Evolutionary conservation across 2,888 invertebrate species (phyloP).

Genomic region (Eupithecia vulgata): DNA sequence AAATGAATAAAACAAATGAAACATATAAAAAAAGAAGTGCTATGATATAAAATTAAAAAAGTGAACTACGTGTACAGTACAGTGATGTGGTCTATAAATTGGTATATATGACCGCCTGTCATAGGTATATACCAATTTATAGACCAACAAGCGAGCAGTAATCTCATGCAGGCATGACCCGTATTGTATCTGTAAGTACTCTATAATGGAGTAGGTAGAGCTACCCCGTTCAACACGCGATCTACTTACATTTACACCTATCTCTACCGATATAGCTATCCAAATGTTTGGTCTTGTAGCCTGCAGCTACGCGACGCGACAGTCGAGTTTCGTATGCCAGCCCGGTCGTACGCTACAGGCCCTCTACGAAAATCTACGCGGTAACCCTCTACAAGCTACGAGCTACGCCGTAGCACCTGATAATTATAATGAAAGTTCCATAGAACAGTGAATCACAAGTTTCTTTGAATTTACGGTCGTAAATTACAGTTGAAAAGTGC

Average conservation of each 20-base stretch:
- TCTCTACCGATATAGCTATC: constrained; percentile 16
- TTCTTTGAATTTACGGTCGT: constrained; percentile 14
- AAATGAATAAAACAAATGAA: no score
- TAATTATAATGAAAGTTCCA: constrained; percentile 33
- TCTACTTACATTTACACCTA: constrained; percentile 21
- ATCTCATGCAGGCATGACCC: constrained; percentile 52
- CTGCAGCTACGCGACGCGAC: constrained; percentile 49
- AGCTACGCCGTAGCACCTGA: constrained; percentile 57
- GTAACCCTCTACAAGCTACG: constrained; percentile 51
- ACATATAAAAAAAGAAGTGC: no score
- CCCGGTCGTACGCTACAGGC: constrained; percentile 51
- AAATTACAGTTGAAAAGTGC: constrained; percentile 28
- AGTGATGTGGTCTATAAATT: no score
- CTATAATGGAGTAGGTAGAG: constrained; percentile 16
- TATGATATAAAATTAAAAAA: no score
- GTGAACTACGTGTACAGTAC: no score
- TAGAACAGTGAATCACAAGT: constrained; percentile 13
- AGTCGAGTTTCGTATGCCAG: constrained; percentile 62
- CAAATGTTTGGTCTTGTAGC: constrained; percentile 29
- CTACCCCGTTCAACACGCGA: constrained; percentile 39
- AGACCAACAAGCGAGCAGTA: background rate
- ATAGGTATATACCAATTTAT: no score
- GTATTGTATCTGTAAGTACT: constrained; percentile 31
- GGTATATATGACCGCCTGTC: no score
- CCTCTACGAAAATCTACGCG: constrained; percentile 56